phyloP scores from a whole-genome alignment of 2,797 vertebrate genomes.

The Merluccius polli region DNA sequence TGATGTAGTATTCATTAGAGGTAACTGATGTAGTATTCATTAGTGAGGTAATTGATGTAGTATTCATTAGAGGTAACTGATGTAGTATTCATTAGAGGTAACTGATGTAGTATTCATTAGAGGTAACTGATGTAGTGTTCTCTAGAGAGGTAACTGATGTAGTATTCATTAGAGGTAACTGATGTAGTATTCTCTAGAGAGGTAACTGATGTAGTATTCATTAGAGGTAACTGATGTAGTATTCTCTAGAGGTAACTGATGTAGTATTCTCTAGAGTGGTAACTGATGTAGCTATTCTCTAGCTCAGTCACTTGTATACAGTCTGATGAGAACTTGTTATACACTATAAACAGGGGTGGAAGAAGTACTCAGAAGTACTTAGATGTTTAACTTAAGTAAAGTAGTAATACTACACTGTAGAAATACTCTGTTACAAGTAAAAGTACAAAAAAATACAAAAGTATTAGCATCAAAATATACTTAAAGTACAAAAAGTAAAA shows the following conservation, averaged over 20 bases:
- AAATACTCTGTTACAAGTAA: no score
- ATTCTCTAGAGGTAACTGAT: conserved; percentile 80
- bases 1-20: conserved; percentile 67
- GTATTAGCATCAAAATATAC: no score
- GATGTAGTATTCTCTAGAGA: no score
- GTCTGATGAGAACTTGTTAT: not conserved
- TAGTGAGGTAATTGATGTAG: conserved; percentile 78
- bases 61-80: conserved; percentile 77
- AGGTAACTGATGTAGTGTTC: conserved; percentile 66
- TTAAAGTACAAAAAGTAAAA: no score
- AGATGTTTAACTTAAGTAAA: no score
- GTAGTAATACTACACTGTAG: no score
- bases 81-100: conserved; percentile 76
- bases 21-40: conserved; percentile 54
- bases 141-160: conserved; percentile 80
- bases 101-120: conserved; percentile 53
- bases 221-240: no score
- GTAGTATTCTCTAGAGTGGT: conserved; percentile 81
- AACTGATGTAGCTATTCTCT: conserved; percentile 10
- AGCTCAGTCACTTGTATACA: not conserved
- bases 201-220: conserved; percentile 62
- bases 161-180: no score
- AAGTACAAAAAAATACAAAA: no score
- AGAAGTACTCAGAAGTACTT: no score
- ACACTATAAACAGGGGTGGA: no score